These are phyloP conservation scores for Geotrypetes seraphini DNA, from an alignment of 2,797 vertebrate species.

Conservation along the genomic window DNA sequence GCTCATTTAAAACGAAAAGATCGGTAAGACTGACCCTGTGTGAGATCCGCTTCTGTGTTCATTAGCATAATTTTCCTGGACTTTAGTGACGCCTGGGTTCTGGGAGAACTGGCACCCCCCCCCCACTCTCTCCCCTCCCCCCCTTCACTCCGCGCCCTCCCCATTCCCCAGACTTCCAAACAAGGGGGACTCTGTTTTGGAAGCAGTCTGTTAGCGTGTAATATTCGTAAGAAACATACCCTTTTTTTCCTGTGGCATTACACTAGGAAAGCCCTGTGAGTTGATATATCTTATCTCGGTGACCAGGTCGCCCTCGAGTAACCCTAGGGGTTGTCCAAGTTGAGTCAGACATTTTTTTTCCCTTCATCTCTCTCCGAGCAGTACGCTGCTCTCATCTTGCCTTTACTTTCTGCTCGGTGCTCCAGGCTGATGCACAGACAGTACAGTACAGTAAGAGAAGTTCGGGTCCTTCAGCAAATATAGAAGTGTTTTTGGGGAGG, in stretches of 20 bases:
- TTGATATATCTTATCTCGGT: constrained; percentile 65
- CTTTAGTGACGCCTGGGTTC: constrained; percentile 80
- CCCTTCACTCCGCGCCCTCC: constrained; percentile 22
- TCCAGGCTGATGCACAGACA: constrained; percentile 42
- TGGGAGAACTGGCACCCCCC: constrained; percentile 46
- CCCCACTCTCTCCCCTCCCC: too few relatives aligned
- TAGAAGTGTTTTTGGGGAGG: constrained; percentile 37
- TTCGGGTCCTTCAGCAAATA: constrained; percentile 48
- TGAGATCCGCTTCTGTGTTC: constrained; percentile 61
- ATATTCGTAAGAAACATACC: constrained; percentile 75
- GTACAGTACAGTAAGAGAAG: constrained; percentile 39
- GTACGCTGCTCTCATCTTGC: constrained; percentile 32
- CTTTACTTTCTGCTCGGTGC: constrained; percentile 57
- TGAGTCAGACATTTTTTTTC: constrained; percentile 38
- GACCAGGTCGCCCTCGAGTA: constrained; percentile 55
- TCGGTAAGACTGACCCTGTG: constrained; percentile 51
- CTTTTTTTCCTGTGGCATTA: constrained; percentile 53
- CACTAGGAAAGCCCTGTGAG: constrained; percentile 50
- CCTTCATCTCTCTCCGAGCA: constrained; percentile 17
- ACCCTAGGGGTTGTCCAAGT: constrained; percentile 60
- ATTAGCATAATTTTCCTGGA: constrained; percentile 98
- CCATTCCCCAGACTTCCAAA: constrained; percentile 38
- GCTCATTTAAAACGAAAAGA: constrained; percentile 26
- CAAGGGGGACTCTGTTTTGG: constrained; percentile 26
- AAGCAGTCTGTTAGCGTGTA: constrained; percentile 48